phyloP scores from a whole-genome alignment of 2,113 vertebrate species.

The Upupa epops region DNA sequence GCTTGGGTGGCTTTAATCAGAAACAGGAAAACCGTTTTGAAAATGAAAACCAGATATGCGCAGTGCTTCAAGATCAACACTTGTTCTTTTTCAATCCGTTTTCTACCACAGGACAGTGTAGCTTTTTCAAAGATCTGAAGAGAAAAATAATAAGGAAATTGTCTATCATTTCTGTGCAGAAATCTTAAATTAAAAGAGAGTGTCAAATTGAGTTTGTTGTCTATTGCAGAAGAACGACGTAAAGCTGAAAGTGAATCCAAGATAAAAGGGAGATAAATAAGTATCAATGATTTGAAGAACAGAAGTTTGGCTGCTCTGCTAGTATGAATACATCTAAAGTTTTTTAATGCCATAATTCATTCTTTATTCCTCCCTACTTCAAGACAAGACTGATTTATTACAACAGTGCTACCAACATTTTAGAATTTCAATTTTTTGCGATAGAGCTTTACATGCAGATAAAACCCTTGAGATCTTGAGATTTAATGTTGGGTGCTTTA shows the following conservation, averaged over 20 bases:
- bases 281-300: background rate
- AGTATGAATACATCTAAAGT: background rate
- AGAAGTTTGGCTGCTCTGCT: background rate
- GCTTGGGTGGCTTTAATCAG: background rate
- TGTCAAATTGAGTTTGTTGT: background rate
- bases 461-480: background rate
- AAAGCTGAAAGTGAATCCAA: background rate
- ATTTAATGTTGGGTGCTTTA: background rate
- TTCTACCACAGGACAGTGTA: background rate
- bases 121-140: background rate
- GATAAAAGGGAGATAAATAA: background rate
- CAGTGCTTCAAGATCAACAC: background rate
- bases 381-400: background rate
- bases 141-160: background rate
- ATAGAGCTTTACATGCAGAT: background rate
- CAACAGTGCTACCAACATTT: background rate
- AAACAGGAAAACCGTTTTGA: background rate
- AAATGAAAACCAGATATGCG: background rate
- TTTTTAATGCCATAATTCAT: background rate
- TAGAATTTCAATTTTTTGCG: background rate
- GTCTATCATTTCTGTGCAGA: background rate
- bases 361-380: background rate
- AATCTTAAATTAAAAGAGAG: background rate
- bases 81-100: background rate
- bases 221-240: background rate